Base-by-base conservation (phyloP, 2,888 invertebrate genomes). In the Sesia bembeciformis region DNA sequence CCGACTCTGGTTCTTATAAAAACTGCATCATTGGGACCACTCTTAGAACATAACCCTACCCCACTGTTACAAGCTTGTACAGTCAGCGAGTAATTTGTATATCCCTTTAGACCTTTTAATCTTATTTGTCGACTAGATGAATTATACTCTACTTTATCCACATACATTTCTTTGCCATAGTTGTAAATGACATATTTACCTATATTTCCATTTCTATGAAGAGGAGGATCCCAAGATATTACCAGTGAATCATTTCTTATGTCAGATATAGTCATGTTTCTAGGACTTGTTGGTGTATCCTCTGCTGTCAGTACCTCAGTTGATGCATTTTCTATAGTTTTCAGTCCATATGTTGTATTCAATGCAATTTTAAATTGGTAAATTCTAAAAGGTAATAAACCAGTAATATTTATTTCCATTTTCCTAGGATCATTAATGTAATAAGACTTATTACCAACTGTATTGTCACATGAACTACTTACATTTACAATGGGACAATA, bases 341-440 rank as follows among this genome's bases (percentile, higher is more conserved):
- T 86, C 53, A 76, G 60, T 0, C 88, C 89, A 72, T 80, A 78
- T 43, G 70, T 77, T 52, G 87, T 88, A 41, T 81, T 90, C 60
- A 95, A 92, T 42, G 93, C 90, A 59, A 96, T 91, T 39, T 89
- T 87, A 52, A 96, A 90, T 74, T 91, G 92, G 68, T 97, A 97
- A 0, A 93, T 93, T 3, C 94, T 94, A 69, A 93, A 95, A 0
- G 96, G 95, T 62, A 92, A 91, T 54, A 97, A 81, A 53, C 90
- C 86, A 0, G 82, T 85, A n/a, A 96, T 90, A 49, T 84, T 90
- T 40, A 91, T 91, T 62, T 90, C 79, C 62, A 83, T 91, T 52
- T 87, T 84, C 56, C 83, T 84, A 1, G 91, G 82, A 65, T 92
- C 63, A 56, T 72, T 58, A 55, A 89, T 70, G 65, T 81, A 66